These are phyloP conservation scores for Phengaris arion DNA, from an alignment of 2,888 invertebrate species.

Conservation along the genomic window DNA sequence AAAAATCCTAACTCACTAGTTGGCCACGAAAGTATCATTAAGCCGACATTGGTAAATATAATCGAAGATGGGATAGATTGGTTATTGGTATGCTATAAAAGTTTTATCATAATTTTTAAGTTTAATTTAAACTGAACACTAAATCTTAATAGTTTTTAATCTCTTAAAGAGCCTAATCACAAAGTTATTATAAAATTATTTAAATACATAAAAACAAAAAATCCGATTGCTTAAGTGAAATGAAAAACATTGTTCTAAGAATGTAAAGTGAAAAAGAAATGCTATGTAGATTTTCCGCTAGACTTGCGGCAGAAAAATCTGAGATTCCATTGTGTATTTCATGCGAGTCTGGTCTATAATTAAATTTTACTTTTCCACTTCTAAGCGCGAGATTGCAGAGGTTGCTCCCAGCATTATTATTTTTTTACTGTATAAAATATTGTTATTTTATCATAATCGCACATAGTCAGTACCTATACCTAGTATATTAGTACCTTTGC, in stretches of 20 bases:
- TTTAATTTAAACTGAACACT: too few relatives aligned
- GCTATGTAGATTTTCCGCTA: slow-evolving; percentile 18
- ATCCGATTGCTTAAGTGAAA: neutral
- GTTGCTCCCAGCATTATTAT: slow-evolving; percentile 3
- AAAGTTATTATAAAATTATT: too few relatives aligned
- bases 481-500: too few relatives aligned
- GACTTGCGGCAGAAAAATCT: slow-evolving; percentile 18
- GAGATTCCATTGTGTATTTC: slow-evolving; percentile 30
- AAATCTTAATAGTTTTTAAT: too few relatives aligned
- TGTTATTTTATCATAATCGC: neutral
- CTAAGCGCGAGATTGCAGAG: neutral
- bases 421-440: neutral
- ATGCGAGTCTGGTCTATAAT: slow-evolving; percentile 29
- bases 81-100: too few relatives aligned
- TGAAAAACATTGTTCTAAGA: slow-evolving; percentile 3
- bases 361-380: slow-evolving; percentile 26
- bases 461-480: too few relatives aligned
- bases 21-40: slow-evolving; percentile 57
- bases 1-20: slow-evolving; percentile 43
- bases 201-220: neutral
- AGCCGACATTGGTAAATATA: slow-evolving; percentile 55
- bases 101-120: too few relatives aligned
- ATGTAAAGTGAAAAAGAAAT: slow-evolving; percentile 16
- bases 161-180: too few relatives aligned
- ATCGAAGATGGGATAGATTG: slow-evolving; percentile 28